phyloP scores from a whole-genome alignment of 2,113 vertebrate species.

The Actenoides hombroni region DNA sequence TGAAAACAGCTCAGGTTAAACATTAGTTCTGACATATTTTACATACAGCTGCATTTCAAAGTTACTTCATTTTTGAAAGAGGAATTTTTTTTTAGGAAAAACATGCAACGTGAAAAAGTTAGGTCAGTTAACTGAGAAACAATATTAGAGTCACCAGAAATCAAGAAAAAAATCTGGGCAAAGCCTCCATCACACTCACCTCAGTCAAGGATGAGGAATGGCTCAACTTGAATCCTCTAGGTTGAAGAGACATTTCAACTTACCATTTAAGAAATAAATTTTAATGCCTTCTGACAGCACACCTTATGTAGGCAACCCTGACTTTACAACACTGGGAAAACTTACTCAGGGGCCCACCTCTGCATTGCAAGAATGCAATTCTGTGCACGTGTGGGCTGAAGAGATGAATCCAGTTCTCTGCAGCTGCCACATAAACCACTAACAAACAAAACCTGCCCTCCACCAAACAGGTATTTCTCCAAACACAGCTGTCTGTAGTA shows the following conservation, averaged over 20 bases:
- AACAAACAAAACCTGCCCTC: neutral
- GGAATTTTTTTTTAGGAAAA: neutral
- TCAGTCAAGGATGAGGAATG: neutral
- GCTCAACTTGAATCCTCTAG: constrained; percentile 39
- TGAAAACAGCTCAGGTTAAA: constrained; percentile 8
- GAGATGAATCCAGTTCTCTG: neutral
- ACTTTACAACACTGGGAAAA: neutral
- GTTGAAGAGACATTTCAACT: constrained; percentile 51
- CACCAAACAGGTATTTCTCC: neutral
- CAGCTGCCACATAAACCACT: neutral
- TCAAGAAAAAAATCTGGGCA: neutral
- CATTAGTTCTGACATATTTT: constrained; percentile 26
- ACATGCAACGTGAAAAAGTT: constrained; percentile 34
- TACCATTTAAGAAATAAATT: constrained; percentile 7
- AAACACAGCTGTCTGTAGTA: neutral
- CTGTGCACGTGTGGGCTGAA: neutral
- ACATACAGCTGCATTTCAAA: neutral
- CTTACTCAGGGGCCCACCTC: neutral
- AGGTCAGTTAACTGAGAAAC: constrained; percentile 22
- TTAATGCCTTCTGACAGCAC: neutral
- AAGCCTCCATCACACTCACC: constrained; percentile 18
- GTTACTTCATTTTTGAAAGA: neutral
- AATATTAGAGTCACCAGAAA: constrained; percentile 10
- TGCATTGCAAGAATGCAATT: neutral
- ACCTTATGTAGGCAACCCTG: neutral